A percentile compares a stretch with the other conserved stretches of the same genome.
phyloP scores from a whole-genome alignment of 2,888 invertebrate species.

The Lithophane socia region DNA sequence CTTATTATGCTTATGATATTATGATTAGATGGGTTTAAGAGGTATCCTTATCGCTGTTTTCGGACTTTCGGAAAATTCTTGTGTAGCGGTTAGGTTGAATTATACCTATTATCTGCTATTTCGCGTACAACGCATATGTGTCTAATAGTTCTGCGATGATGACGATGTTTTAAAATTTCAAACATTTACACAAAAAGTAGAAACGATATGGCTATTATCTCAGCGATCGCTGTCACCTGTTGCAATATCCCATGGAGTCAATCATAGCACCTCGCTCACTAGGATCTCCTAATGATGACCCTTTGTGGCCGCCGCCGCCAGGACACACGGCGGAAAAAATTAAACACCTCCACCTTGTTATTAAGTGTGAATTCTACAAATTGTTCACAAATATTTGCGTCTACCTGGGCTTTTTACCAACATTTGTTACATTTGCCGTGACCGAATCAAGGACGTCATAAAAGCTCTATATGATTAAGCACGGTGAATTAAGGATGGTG shows the following conservation, averaged over 20 bases:
- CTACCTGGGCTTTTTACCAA: slow-evolving; percentile 87
- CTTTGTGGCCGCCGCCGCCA: slow-evolving; percentile 82
- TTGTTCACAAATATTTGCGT: slow-evolving; percentile 90
- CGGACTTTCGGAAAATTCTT: neutral
- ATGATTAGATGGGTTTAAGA: neutral
- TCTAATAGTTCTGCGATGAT: neutral
- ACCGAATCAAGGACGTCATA: slow-evolving; percentile 83
- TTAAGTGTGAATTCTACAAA: slow-evolving; percentile 90
- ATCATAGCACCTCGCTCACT: slow-evolving; percentile 81
- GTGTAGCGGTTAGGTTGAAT: neutral
- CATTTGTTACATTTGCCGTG: slow-evolving; percentile 86
- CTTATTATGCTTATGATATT: no score
- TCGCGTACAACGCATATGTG: neutral
- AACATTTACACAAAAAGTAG: slow-evolving; percentile 33
- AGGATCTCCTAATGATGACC: slow-evolving; percentile 78
- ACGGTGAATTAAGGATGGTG: slow-evolving; percentile 77
- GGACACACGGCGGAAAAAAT: slow-evolving; percentile 77
- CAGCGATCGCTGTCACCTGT: slow-evolving; percentile 79
- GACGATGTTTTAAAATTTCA: slow-evolving; percentile 26
- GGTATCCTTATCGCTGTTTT: neutral
- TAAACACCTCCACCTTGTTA: slow-evolving; percentile 84
- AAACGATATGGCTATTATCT: slow-evolving; percentile 54
- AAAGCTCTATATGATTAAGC: slow-evolving; percentile 81
- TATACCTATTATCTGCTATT: neutral
- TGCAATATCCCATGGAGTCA: slow-evolving; percentile 80